Base-by-base conservation (phyloP, 2,113 vertebrate genomes). In the Pontoporia blainvillei region DNA sequence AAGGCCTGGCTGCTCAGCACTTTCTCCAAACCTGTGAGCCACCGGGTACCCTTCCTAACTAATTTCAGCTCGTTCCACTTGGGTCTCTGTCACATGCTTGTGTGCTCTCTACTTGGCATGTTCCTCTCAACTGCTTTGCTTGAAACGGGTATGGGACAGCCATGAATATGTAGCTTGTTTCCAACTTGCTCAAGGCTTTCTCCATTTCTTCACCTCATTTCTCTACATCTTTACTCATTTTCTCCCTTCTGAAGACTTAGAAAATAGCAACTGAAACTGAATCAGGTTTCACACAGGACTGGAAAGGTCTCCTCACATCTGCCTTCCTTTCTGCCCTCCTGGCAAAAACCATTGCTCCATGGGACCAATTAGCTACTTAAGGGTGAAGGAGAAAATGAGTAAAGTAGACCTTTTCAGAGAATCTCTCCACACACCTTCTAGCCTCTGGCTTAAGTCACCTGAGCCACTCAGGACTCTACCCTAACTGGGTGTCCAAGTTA, bases 191-290 rank as follows among this genome's bases (percentile, higher is more conserved):
- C n/a, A 54, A 83, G 39, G 41, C 27, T 20, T 81, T 93, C 25
- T 93, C 57, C 34, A 87, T 86, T 76, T 89, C 78, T 89, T 71
- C 8, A 29, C 39, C 52, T 93, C 21, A 78, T 73, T 86, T 87
- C n/a, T 67, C 91, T 86, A 83, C 6, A 57, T 66, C 29, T 61
- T 96, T 91, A 34, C 20, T 49, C 31, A 79, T 83, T 94, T 95
- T 75, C 27, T 96, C 29, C 67, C 34, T 92, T 92, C 57, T 75
- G 29, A 93, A 86, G 49, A 78, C 59, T 86, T 72, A 82, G 29
- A 95, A 95, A 94, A 44, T 41, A 94, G 20, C 49, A 81, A 81
- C 36, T 39, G 71, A 49, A 97, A 71, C 54, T 94, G 52, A 94
- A 79, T 92, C 44, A 34, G 13, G 36, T 92, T 73, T 95, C 76